Conservation (phyloP, 2,888 invertebrate species). For the Sarcophaga variegata region DNA sequence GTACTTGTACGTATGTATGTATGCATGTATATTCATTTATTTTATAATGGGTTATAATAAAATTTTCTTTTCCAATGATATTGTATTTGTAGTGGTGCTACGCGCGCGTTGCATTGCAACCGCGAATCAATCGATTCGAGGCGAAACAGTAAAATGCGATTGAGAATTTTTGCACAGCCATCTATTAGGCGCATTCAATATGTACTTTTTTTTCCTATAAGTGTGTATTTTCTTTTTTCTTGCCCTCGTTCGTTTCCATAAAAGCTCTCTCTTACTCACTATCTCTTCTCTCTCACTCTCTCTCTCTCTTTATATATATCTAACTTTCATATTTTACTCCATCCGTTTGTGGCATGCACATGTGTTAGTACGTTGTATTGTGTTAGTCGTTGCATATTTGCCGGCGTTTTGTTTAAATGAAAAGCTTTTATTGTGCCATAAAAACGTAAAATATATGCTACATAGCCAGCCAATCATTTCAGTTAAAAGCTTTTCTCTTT, state of each 20-base stretch:
- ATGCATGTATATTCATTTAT: slow-evolving; percentile 18
- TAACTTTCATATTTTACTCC: not conserved
- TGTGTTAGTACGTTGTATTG: not conserved
- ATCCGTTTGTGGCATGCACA: not conserved
- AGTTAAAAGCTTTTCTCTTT: not conserved
- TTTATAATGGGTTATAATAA: slow-evolving; percentile 40
- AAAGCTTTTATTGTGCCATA: slow-evolving; percentile 47
- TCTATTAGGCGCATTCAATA: slow-evolving; percentile 67
- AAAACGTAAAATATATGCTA: slow-evolving; percentile 44
- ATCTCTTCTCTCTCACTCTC: slow-evolving; percentile 10
- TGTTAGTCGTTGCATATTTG: slow-evolving; percentile 29
- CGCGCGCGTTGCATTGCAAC: slow-evolving; percentile 69
- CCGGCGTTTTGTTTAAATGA: slow-evolving; percentile 63
- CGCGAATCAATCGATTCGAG: slow-evolving; percentile 71
- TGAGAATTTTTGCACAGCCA: slow-evolving; percentile 62
- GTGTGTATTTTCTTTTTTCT: not conserved
- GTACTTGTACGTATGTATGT: slow-evolving; percentile 33
- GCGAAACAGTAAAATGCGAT: slow-evolving; percentile 70
- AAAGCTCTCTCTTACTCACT: slow-evolving; percentile 11
- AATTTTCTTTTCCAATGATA: slow-evolving; percentile 64
- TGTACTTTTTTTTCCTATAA: slow-evolving; percentile 21
- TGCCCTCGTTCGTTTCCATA: not conserved
- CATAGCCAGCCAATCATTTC: not conserved
- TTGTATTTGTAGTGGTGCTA: slow-evolving; percentile 62
- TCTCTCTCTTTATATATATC: slow-evolving; percentile 11